Evolutionary conservation across 2,797 vertebrate species (phyloP).

Genomic region (Tauraco hartlaubi): DNA sequence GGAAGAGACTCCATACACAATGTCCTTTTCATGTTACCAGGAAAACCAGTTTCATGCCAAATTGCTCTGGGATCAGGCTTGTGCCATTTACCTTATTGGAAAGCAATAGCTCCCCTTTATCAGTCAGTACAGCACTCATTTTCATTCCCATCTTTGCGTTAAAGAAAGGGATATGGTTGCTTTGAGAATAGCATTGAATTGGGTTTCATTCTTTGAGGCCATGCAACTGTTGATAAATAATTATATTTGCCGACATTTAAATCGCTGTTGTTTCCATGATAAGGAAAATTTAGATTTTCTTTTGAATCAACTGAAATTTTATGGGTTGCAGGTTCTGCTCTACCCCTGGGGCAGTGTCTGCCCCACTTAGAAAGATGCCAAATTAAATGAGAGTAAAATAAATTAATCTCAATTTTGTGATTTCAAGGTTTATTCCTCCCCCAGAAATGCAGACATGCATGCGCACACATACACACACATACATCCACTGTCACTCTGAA

Average conservation of each 20-base stretch:
- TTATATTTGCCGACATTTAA: conserved; percentile 9
- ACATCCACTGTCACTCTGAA: neutral
- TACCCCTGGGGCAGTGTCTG: neutral
- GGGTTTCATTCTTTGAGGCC: neutral
- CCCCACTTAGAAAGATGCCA: neutral
- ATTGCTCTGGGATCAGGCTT: neutral
- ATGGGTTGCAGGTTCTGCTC: neutral
- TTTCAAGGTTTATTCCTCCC: neutral
- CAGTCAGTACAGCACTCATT: conserved; percentile 57
- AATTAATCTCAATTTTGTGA: neutral
- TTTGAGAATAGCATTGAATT: neutral
- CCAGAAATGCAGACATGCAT: neutral
- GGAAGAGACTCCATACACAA: neutral
- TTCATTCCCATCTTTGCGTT: conserved; percentile 54
- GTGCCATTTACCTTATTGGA: conserved; percentile 61
- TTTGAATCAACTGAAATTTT: conserved; percentile 20
- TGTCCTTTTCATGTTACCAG: conserved; percentile 16
- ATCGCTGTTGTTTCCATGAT: neutral
- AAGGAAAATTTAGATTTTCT: conserved; percentile 17
- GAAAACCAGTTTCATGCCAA: conserved; percentile 8
- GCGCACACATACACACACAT: neutral
- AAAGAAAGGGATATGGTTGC: conserved; percentile 24
- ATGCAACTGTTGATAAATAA: conserved; percentile 38
- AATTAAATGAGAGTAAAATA: neutral
- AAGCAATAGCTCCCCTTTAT: conserved; percentile 59